These are phyloP conservation scores for Petrophora chlorosata DNA, from an alignment of 2,888 invertebrate species.

Conservation along the genomic window DNA sequence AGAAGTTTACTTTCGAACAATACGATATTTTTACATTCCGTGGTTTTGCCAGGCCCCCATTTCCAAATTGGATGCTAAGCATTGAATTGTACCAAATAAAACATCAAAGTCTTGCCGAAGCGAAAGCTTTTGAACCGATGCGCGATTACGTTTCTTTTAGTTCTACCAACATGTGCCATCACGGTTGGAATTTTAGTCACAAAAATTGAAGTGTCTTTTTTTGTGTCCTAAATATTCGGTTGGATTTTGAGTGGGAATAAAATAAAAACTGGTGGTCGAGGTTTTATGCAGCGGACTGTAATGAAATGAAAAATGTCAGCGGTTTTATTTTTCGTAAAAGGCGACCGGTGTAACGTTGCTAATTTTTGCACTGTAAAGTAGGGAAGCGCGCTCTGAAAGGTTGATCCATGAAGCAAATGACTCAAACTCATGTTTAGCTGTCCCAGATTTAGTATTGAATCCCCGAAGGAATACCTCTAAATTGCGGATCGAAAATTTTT, in stretches of 20 bases:
- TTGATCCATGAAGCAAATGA: too few relatives aligned
- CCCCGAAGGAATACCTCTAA: too few relatives aligned
- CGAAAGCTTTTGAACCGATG: constrained; percentile 16
- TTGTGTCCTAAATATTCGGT: neutral
- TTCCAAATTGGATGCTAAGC: constrained; percentile 33
- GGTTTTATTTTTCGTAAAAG: neutral
- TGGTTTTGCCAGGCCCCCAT: constrained; percentile 26
- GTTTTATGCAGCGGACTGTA: constrained; percentile 9
- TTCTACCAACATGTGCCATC: constrained; percentile 16
- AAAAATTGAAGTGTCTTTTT: neutral
- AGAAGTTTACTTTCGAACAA: constrained; percentile 17
- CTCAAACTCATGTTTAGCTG: too few relatives aligned
- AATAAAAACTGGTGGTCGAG: constrained; percentile 10
- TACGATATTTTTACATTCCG: constrained; percentile 11
- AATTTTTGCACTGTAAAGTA: neutral
- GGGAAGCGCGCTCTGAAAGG: neutral
- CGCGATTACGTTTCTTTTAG: constrained; percentile 22
- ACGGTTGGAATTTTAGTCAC: constrained; percentile 4
- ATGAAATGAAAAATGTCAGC: constrained; percentile 12
- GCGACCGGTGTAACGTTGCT: constrained; percentile 1
- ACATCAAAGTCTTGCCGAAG: constrained; percentile 32
- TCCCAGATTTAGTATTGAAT: too few relatives aligned
- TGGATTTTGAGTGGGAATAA: constrained; percentile 12
- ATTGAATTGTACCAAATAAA: constrained; percentile 32
- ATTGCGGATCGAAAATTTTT: too few relatives aligned